Evolutionary conservation across 23 tunicate species (phyloP).

Genomic region (Oikopleura vanhoeffeni): DNA sequence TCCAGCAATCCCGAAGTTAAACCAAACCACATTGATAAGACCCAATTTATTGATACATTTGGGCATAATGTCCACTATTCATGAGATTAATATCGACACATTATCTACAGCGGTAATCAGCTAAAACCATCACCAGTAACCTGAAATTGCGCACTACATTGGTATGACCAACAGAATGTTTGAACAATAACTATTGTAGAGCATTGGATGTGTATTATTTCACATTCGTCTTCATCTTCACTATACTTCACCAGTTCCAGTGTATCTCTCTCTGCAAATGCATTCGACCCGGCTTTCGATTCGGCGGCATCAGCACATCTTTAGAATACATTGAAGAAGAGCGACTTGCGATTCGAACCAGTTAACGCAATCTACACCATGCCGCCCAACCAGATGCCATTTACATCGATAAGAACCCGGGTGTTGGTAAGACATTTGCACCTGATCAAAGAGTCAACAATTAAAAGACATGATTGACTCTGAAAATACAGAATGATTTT

Average conservation of each 20-base stretch:
- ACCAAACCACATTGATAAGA: conserved; percentile 52
- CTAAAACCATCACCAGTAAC: background rate
- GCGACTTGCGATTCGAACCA: background rate
- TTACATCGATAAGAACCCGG: background rate
- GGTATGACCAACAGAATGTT: background rate
- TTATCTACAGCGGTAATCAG: background rate
- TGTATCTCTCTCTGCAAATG: background rate
- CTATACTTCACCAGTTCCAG: background rate
- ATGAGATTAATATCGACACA: background rate
- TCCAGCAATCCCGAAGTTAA: conserved; percentile 47
- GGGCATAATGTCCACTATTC: conserved; percentile 45
- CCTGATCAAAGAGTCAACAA: too few relatives aligned
- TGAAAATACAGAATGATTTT: too few relatives aligned
- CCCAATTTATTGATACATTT: conserved; percentile 50
- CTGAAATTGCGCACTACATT: background rate
- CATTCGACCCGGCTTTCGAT: background rate
- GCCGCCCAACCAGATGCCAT: background rate
- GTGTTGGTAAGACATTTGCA: background rate
- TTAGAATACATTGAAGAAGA: background rate
- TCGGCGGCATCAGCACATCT: conserved; percentile 1
- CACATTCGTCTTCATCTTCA: background rate
- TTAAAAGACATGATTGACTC: too few relatives aligned
- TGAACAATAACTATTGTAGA: background rate
- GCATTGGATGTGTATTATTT: background rate
- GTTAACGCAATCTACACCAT: background rate